A percentile compares a stretch with the other conserved stretches of the same genome.
These are phyloP conservation scores for Saxidomus purpurata DNA, from an alignment of 1,140 invertebrate genomes.

Conservation along the genomic window DNA sequence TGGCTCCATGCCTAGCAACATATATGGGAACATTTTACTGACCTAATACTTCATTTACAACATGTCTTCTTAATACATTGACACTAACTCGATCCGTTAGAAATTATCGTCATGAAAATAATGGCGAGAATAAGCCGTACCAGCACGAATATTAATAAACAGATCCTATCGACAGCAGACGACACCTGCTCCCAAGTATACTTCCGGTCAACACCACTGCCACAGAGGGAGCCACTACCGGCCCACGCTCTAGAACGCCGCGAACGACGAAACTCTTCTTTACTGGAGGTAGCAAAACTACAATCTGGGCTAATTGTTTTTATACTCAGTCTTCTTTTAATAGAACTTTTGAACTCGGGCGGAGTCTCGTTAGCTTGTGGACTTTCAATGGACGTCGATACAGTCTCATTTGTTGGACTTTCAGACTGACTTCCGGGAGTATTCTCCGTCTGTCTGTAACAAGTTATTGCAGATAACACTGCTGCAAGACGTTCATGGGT, in stretches of 20 bases:
- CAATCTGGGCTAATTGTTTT: slow-evolving; percentile 48
- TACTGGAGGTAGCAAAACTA: slow-evolving; percentile 57
- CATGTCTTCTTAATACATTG: no score
- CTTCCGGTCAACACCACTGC: slow-evolving; percentile 36
- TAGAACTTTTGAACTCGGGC: slow-evolving; percentile 20
- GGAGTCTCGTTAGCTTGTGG: neutral
- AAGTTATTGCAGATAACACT: slow-evolving; percentile 18
- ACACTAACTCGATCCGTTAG: slow-evolving; percentile 18
- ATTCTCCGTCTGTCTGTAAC: neutral
- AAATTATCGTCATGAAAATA: slow-evolving; percentile 27
- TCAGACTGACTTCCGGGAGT: neutral
- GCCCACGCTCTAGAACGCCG: slow-evolving; percentile 17
- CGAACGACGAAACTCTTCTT: slow-evolving; percentile 33
- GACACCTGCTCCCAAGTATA: slow-evolving; percentile 32
- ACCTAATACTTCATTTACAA: no score
- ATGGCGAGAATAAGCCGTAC: slow-evolving; percentile 29
- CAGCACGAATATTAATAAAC: slow-evolving; percentile 18
- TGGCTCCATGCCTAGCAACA: no score
- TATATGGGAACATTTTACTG: no score
- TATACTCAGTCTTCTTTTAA: slow-evolving; percentile 47
- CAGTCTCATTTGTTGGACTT: slow-evolving; percentile 38
- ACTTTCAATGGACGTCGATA: slow-evolving; percentile 26
- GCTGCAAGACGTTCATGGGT: neutral
- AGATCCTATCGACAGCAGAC: slow-evolving; percentile 46
- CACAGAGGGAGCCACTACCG: slow-evolving; percentile 20